Base-by-base conservation (phyloP, 2,888 invertebrate species). In the Lamproptera curius region DNA sequence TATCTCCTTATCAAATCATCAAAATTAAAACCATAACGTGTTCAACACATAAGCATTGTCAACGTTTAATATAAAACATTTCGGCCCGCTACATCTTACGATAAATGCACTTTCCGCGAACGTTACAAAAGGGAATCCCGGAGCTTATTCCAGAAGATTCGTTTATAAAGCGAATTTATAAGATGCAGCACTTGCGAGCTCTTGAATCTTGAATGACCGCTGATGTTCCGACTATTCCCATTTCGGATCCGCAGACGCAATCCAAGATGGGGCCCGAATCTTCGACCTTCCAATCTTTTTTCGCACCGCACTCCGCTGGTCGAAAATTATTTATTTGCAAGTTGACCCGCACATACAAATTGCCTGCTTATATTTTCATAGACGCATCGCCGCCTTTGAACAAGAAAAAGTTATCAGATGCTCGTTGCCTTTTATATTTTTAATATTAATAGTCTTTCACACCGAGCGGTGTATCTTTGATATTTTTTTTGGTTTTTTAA, bases 251-350 rank as follows among this genome's bases (percentile, higher is more conserved):
- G 15, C 26, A 35, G 23, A 42, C 39, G 23, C 14, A 39, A 39
- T 39, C 26, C 26, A 16, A 2, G 15, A 26, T 11, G 16, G 16
- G 16, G 36, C 36, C 26, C 9, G 4, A 16, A 16, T 13, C 9
- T 35, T 16, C 14, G 10, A 5, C 17, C 13, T 20, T 34, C 33
- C 5, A 16, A 13, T 11, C n/a, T 6, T 10, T 17, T 42, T 42
- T 36, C 28, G 28, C 28, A n/a, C 23, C 15, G 8, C 26, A 15
- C 6, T 9, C 26, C 9, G 3, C 20, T 6, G 6, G 20, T 14
- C 16, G 9, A 20, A 42, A 42, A 44, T 44, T 28, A 37, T 43
- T 43, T 36, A 43, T 37, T 39, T 26, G 16, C 14, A 16, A 33
- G 16, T 41, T 13, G 37, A 37, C 36, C 26, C 13, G 11, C 16